A percentile compares a stretch with the other conserved stretches of the same genome.
Evolutionary conservation across 2,113 vertebrate species (phyloP).

Genomic region (Chionodraco myersi): DNA sequence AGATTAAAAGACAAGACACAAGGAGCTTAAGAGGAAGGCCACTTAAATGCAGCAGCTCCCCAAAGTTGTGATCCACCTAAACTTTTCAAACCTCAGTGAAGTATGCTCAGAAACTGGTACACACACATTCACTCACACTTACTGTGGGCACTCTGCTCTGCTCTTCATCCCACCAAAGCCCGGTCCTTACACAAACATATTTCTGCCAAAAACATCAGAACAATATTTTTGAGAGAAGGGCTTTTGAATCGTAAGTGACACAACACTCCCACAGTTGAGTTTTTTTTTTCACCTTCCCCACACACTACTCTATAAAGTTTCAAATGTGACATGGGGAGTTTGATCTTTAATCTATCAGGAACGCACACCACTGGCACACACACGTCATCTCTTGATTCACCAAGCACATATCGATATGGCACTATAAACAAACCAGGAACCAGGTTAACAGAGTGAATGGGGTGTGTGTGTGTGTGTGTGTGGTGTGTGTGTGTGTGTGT

Average conservation of each 20-base stretch:
- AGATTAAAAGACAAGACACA: background rate
- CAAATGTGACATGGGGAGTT: background rate
- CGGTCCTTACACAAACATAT: constrained; percentile 16
- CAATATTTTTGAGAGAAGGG: constrained; percentile 3
- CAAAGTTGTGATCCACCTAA: constrained; percentile 37
- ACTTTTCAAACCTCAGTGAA: constrained; percentile 4
- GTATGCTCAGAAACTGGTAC: constrained; percentile 1
- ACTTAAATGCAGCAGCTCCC: constrained; percentile 39
- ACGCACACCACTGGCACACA: background rate
- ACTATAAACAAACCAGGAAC: constrained; percentile 13
- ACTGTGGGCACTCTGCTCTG: background rate
- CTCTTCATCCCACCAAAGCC: constrained; percentile 1
- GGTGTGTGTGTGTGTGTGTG: constrained; percentile 30
- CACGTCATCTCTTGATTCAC: background rate
- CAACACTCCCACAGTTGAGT: constrained; percentile 7
- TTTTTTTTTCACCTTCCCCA: background rate
- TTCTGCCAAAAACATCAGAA: constrained; percentile 17
- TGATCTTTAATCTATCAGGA: background rate
- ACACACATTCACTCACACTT: background rate
- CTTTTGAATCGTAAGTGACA: constrained; percentile 25
- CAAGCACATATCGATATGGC: background rate
- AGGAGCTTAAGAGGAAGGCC: constrained; percentile 16
- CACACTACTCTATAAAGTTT: background rate
- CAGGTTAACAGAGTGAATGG: constrained; percentile 42
- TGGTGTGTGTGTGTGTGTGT: background rate